Base-by-base conservation (phyloP, 2,888 invertebrate species). In the Tupiocoris notatus region DNA sequence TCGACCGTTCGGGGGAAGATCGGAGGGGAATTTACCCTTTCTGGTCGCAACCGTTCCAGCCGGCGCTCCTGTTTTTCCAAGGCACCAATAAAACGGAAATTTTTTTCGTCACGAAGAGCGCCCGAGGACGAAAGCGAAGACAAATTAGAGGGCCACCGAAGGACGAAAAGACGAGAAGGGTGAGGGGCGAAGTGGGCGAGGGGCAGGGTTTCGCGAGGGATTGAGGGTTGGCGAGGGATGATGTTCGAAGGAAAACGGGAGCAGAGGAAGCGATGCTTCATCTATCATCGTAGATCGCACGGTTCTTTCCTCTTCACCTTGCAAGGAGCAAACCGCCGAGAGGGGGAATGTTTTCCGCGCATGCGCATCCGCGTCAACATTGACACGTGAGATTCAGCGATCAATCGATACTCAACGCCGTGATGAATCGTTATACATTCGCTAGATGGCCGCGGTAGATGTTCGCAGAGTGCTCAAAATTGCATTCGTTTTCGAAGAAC, bases 1-100 rank as follows among this genome's bases (percentile, higher is more conserved):
- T 39, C 12, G 12, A 12, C 39, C 39, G 39, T 3, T 3, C 39
- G 39, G 39, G 39, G 39, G 39, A 12, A 39, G 39, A 7, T 7
- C 54, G 16, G 16, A 54, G 59, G 59, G 20, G 59, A 59, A 39
- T 39, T 39, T 39, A 3, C 12, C 39, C 39, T 39, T 39, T 12
- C 6, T 12, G 39, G 39, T 12, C 39, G 6, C 39, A 39, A 3
- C 3, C 39, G 6, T 12, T 12, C 39, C 39, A 39, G 39, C 39
- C 12, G 39, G 39, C 39, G 39, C 39, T 39, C 39, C 39, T 39
- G 39, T 39, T 39, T 39, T 39, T 39, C 39, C 39, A 39, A 3
- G n/a, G 17, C 59, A 20, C 59, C 59, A 59, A 59, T 59, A 59
- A 59, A 59, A 59, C 59, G 59, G 20, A 59, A 59, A 59, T 18